Percentiles rank a stretch among this genome's conserved stretches.
Conservation (phyloP, 2,113 vertebrate genomes). For the Cyprinodon variegatus region DNA sequence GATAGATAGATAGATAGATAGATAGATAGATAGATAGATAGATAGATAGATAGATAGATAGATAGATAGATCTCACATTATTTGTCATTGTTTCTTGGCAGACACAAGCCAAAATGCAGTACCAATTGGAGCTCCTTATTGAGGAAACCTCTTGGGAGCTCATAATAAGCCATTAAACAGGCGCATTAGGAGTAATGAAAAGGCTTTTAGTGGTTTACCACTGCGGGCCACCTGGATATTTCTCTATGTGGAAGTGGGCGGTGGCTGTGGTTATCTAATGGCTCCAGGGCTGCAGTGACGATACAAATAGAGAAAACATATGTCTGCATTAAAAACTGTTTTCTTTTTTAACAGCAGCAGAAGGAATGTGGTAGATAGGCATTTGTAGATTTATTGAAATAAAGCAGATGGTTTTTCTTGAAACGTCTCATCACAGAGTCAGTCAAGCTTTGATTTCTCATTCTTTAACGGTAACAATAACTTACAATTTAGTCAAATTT, state of each 20-base stretch:
- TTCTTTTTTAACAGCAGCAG: background rate
- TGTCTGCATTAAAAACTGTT: background rate
- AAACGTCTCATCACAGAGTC: background rate
- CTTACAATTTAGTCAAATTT: background rate
- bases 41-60: slow-evolving; percentile 32
- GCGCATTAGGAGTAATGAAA: slow-evolving; percentile 84
- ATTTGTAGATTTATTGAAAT: background rate
- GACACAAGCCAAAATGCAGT: slow-evolving; percentile 51
- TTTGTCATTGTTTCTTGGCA: slow-evolving; percentile 36
- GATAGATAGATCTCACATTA: slow-evolving; percentile 29
- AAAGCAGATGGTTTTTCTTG: background rate
- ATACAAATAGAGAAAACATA: background rate
- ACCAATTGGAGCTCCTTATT: slow-evolving; percentile 67
- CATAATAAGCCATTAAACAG: slow-evolving; percentile 86
- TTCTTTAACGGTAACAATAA: background rate
- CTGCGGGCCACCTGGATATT: slow-evolving; percentile 78
- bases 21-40: slow-evolving; percentile 28
- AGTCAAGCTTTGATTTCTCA: too few species aligned
- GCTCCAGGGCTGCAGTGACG: slow-evolving; percentile 7
- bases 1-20: slow-evolving; percentile 37
- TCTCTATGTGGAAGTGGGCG: slow-evolving; percentile 57
- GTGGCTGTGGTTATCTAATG: slow-evolving; percentile 35
- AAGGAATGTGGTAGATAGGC: background rate
- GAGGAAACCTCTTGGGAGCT: slow-evolving; percentile 74
- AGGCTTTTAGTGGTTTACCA: slow-evolving; percentile 83